A percentile compares a stretch with the other conserved stretches of the same genome.
phyloP scores from a whole-genome alignment of 2,888 invertebrate genomes.

The Eupithecia insigniata region DNA sequence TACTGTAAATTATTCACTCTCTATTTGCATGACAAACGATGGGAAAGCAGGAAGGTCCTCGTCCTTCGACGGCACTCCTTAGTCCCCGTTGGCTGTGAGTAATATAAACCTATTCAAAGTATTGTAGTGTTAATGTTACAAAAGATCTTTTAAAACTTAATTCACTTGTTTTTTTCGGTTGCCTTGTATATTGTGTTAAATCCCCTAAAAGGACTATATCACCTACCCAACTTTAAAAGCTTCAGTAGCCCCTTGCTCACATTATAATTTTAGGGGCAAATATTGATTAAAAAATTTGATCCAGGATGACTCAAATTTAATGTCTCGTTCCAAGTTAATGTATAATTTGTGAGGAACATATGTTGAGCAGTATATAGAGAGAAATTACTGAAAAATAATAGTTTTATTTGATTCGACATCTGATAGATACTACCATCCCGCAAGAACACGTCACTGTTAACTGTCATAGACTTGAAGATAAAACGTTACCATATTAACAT shows the following conservation, averaged over 20 bases:
- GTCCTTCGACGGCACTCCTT: constrained; percentile 72
- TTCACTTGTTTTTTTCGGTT: neutral
- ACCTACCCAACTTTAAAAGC: neutral
- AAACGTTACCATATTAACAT: neutral
- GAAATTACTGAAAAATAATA: neutral
- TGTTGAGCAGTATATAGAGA: neutral
- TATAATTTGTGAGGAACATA: neutral
- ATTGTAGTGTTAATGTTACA: neutral
- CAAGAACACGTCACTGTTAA: neutral
- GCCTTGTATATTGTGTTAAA: neutral
- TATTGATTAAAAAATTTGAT: neutral
- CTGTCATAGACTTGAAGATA: neutral
- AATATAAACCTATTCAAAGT: neutral
- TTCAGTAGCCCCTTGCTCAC: neutral
- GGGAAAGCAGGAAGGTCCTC: constrained; percentile 69
- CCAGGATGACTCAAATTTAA: neutral
- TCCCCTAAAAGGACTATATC: neutral
- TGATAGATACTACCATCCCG: neutral
- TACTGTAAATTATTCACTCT: constrained; percentile 80
- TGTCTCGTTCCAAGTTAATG: neutral
- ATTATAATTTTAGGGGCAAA: neutral
- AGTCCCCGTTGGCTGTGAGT: constrained; percentile 59
- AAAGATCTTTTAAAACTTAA: neutral
- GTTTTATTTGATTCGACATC: neutral
- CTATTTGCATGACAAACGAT: constrained; percentile 82